Percentiles rank a stretch among this genome's conserved stretches.
Evolutionary conservation across 2,888 invertebrate species (phyloP).

Genomic region (Adelphocoris suturalis): DNA sequence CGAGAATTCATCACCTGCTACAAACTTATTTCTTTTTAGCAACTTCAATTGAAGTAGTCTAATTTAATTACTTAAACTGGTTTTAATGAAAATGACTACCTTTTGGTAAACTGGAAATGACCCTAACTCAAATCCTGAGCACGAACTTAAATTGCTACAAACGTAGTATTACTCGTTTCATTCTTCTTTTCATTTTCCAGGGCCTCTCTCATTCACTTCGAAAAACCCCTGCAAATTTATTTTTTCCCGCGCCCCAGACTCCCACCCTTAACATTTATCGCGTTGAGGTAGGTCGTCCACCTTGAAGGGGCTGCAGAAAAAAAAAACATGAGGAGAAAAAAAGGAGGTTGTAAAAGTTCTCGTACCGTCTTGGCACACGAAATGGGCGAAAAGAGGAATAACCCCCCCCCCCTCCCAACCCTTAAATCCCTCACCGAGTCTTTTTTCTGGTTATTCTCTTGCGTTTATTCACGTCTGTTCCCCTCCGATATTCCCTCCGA

Average conservation of each 20-base stretch:
- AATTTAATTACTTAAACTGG: no score
- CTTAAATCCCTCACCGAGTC: not conserved
- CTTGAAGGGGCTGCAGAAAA: conserved; percentile 22
- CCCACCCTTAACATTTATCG: not conserved
- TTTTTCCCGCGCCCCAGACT: conserved; percentile 11
- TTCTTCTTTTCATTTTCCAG: not conserved
- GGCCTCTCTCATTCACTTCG: not conserved
- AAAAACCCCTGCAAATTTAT: not conserved
- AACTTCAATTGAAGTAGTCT: no score
- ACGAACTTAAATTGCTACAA: no score
- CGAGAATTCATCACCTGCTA: no score
- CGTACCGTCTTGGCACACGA: conserved; percentile 57
- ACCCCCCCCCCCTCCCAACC: conserved; percentile 16
- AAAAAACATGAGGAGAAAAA: not conserved
- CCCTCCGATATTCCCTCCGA: conserved; percentile 43
- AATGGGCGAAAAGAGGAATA: conserved; percentile 47
- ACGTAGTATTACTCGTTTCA: not conserved
- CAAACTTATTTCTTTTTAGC: no score
- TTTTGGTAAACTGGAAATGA: no score
- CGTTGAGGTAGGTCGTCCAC: conserved; percentile 60
- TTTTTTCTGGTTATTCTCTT: conserved; percentile 56
- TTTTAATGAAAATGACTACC: no score
- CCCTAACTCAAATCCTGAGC: no score
- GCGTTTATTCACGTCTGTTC: conserved; percentile 61
- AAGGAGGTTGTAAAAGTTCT: conserved; percentile 57